Conservation (phyloP, 2,888 invertebrate genomes). For the Flexamia atlantica region DNA sequence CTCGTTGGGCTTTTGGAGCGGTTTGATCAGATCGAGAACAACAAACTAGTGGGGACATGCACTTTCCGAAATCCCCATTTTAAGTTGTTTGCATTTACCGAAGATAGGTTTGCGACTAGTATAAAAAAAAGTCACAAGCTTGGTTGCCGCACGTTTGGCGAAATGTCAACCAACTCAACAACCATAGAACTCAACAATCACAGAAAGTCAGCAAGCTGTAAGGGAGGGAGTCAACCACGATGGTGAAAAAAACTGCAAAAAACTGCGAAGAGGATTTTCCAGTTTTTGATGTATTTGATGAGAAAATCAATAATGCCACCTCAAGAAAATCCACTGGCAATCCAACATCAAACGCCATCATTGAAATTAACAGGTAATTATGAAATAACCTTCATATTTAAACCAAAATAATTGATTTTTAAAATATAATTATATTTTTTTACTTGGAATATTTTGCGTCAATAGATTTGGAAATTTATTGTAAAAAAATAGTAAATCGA, state of each 20-base stretch:
- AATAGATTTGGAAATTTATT: too few relatives aligned
- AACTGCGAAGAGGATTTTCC: background rate
- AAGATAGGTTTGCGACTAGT: background rate
- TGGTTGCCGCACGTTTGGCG: background rate
- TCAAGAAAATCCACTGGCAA: background rate
- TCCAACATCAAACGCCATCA: slow-evolving; percentile 25
- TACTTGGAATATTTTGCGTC: too few relatives aligned
- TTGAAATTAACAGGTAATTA: slow-evolving; percentile 26
- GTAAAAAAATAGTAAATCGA: too few relatives aligned
- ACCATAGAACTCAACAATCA: too few relatives aligned
- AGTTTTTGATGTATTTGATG: background rate
- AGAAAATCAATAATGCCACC: background rate
- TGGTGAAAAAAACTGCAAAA: too few relatives aligned
- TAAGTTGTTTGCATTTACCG: background rate
- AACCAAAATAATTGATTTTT: too few relatives aligned
- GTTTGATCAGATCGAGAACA: slow-evolving; percentile 26
- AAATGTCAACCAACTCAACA: background rate
- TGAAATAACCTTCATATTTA: too few relatives aligned
- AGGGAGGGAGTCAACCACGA: too few relatives aligned
- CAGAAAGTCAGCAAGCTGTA: too few relatives aligned
- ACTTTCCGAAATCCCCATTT: slow-evolving; percentile 22
- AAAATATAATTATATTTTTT: too few relatives aligned
- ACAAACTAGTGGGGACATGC: background rate
- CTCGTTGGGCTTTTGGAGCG: background rate
- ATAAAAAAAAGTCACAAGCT: background rate